Evolutionary conservation across 1,140 invertebrate genomes (phyloP).

Genomic region (Pseudomyrmex sp.): DNA sequence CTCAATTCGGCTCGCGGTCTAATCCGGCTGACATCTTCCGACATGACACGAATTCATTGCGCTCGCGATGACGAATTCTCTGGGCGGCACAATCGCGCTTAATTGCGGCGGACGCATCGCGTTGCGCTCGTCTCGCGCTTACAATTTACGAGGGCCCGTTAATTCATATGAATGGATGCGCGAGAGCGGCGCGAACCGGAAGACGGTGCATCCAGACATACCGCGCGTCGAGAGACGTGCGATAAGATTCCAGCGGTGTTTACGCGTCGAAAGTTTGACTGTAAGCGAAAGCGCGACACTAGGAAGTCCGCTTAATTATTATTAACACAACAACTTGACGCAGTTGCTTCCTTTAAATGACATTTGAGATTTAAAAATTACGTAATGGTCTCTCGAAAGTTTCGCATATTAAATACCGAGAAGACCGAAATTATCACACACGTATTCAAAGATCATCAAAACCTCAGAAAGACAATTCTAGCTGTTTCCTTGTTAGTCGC

Average conservation of each 20-base stretch:
- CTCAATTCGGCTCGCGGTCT: conserved; percentile 77
- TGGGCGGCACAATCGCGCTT: conserved; percentile 69
- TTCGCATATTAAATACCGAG: neutral
- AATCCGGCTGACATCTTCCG: conserved; percentile 75
- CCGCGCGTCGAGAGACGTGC: neutral
- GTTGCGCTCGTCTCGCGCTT: conserved; percentile 34
- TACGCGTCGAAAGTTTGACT: conserved; percentile 14
- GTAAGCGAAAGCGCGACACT: conserved; percentile 14
- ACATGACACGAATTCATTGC: conserved; percentile 80
- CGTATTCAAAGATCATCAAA: neutral
- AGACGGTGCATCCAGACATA: conserved; percentile 28
- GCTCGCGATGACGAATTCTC: conserved; percentile 69
- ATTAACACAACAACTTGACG: too few relatives aligned
- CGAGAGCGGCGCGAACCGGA: conserved; percentile 49
- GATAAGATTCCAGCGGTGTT: conserved; percentile 39
- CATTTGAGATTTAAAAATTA: neutral
- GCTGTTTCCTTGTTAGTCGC: conserved; percentile 6
- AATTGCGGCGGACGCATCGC: conserved; percentile 67
- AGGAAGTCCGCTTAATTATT: conserved; percentile 3
- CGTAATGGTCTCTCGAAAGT: neutral
- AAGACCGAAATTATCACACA: neutral
- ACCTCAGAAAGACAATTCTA: neutral
- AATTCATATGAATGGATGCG: conserved; percentile 53
- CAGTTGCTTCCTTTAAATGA: neutral
- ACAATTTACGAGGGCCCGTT: conserved; percentile 54